Base-by-base conservation (phyloP, 2,888 invertebrate genomes). In the Drosophila affinis region DNA sequence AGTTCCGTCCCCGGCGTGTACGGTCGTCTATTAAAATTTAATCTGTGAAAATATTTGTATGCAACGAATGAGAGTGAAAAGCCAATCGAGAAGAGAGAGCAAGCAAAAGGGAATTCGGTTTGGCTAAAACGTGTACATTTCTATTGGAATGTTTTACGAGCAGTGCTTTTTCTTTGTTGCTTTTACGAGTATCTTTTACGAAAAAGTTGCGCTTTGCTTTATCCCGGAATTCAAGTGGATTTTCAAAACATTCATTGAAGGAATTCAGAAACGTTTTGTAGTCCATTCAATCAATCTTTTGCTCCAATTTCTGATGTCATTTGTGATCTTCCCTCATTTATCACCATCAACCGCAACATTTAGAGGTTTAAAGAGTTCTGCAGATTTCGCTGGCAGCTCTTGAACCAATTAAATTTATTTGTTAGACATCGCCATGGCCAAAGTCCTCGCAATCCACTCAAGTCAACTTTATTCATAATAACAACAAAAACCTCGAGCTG, bases 381-480 rank as follows among this genome's bases (percentile, higher is more conserved):
- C 56, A 14, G 17, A 29, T 49, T 27, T 44, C 3, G 51, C 59
- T 64, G 46, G 10, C 44, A 64, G 71, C 81, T 75, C 65, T 78
- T 76, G 78, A 70, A 84, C 85, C 85, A 84, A 81, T 81, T 81
- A 81, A 77, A 84, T 81, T 84, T 81, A 72, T 76, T 81, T 78
- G 81, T 78, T 60, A 62, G 81, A 69, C 75, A 68, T 54, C 70
- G 76, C 68, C 78, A 68, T 81, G 59, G 57, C 58, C 62, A 54
- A 55, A 48, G 62, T 62, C 64, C 72, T 32, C 59, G 62, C 74
- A 69, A 70, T 73, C 71, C 73, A 81, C 79, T 85, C 68, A 79
- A 77, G 72, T 70, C 82, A 61, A 71, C 70, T 75, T 77, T 75
- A 70, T 75, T 77, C 79, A 67, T 75, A 63, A 62, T 58, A 63